phyloP scores from a whole-genome alignment of 1,140 invertebrate genomes.

The Heliconius melpomene region DNA sequence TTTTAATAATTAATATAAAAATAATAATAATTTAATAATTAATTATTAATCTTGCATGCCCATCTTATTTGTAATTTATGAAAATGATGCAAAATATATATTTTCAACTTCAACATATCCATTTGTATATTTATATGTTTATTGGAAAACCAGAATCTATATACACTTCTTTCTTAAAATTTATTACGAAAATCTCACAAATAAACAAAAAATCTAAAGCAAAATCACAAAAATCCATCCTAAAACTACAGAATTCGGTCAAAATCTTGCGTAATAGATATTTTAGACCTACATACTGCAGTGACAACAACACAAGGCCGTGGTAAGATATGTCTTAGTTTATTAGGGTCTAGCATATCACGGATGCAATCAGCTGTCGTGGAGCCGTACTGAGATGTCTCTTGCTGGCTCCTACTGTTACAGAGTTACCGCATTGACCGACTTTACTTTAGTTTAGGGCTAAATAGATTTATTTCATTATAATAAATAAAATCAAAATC shows the following conservation, averaged over 20 bases:
- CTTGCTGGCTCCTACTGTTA: constrained; percentile 60
- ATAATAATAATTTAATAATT: no score
- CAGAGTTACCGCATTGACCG: constrained; percentile 42
- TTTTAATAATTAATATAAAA: no score
- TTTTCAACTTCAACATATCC: no score
- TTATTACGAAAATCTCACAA: no score
- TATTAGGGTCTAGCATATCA: constrained; percentile 67
- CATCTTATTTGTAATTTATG: no score
- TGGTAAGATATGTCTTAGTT: constrained; percentile 45
- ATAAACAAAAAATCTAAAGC: not conserved
- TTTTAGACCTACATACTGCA: constrained; percentile 37
- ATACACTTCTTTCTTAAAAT: no score
- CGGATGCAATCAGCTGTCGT: constrained; percentile 47
- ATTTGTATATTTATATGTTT: no score
- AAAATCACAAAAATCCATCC: not conserved
- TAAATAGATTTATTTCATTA: not conserved
- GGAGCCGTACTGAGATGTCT: constrained; percentile 47
- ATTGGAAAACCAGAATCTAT: no score
- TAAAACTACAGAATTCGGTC: not conserved
- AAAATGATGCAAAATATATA: no score
- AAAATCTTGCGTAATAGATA: constrained; percentile 27
- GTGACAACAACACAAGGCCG: constrained; percentile 61
- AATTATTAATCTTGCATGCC: no score
- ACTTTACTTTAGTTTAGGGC: not conserved
- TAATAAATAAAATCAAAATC: no score